Evolutionary conservation across 2,113 vertebrate species (phyloP).

Genomic region (Apistogramma diplotaenia): DNA sequence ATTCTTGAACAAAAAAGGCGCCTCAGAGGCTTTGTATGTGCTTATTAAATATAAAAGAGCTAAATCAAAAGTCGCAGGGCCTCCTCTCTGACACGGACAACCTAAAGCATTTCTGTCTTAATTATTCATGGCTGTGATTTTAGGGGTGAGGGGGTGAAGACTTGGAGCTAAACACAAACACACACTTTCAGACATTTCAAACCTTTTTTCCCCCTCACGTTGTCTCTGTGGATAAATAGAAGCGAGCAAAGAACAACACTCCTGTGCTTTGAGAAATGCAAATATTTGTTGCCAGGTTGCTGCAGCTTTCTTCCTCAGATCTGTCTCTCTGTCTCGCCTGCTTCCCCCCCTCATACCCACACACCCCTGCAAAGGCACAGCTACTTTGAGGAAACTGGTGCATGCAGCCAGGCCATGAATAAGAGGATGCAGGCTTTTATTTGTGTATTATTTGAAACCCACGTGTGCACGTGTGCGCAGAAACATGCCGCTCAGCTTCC

Average conservation of each 20-base stretch:
- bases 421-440: constrained; percentile 59
- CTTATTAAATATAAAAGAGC: constrained; percentile 83
- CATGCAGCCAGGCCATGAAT: constrained; percentile 53
- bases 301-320: constrained; percentile 53
- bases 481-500: constrained; percentile 33
- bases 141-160: constrained; percentile 72
- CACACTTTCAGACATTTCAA: constrained; percentile 49
- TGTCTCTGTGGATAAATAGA: constrained; percentile 56
- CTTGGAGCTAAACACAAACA: constrained; percentile 68
- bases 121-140: constrained; percentile 79
- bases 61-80: constrained; percentile 75
- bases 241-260: constrained; percentile 54
- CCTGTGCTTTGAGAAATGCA: constrained; percentile 60
- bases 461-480: not conserved
- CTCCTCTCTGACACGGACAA: constrained; percentile 62
- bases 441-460: constrained; percentile 59
- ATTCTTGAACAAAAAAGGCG: constrained; percentile 73
- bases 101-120: constrained; percentile 65
- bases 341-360: not conserved
- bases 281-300: constrained; percentile 68
- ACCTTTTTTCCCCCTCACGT: constrained; percentile 33
- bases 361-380: constrained; percentile 26
- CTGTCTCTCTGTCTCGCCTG: constrained; percentile 11
- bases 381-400: constrained; percentile 60
- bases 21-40: constrained; percentile 70